A percentile compares a stretch with the other conserved stretches of the same genome.
These are phyloP conservation scores for Halcyon malimbica DNA, from an alignment of 2,113 vertebrate genomes.

Conservation along the genomic window DNA sequence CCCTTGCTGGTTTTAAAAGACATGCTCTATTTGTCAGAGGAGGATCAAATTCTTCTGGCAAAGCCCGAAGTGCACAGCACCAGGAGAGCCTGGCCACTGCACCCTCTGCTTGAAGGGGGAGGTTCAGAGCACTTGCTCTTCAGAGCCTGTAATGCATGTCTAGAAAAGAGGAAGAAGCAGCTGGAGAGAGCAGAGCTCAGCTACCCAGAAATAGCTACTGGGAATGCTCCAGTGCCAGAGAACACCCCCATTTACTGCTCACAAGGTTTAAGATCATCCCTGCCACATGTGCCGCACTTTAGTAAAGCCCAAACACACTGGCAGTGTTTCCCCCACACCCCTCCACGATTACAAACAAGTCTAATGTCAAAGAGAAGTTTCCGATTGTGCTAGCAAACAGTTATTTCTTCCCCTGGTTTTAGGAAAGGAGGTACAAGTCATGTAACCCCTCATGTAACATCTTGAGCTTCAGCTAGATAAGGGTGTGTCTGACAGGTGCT, in stretches of 20 bases:
- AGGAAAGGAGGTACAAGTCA: neutral
- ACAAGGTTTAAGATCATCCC: neutral
- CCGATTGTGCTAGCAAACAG: neutral
- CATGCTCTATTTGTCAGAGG: neutral
- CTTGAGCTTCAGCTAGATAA: neutral
- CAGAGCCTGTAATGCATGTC: neutral
- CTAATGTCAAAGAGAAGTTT: neutral
- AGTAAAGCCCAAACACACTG: neutral
- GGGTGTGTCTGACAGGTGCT: neutral
- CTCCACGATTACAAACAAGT: rapidly evolving
- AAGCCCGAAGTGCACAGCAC: neutral
- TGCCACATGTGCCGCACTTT: neutral
- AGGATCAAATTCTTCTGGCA: neutral
- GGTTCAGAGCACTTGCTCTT: neutral
- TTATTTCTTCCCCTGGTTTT: neutral
- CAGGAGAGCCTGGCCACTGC: neutral
- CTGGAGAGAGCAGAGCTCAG: neutral
- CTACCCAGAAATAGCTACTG: neutral
- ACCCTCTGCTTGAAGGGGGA: neutral
- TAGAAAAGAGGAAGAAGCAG: neutral
- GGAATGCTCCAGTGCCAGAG: neutral
- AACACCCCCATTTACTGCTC: neutral
- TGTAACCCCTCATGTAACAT: neutral
- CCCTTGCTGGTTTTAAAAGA: neutral
- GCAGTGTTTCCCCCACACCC: rapidly evolving